phyloP scores from a whole-genome alignment of 2,888 invertebrate species.

The Sinodicranocentrus sp. region DNA sequence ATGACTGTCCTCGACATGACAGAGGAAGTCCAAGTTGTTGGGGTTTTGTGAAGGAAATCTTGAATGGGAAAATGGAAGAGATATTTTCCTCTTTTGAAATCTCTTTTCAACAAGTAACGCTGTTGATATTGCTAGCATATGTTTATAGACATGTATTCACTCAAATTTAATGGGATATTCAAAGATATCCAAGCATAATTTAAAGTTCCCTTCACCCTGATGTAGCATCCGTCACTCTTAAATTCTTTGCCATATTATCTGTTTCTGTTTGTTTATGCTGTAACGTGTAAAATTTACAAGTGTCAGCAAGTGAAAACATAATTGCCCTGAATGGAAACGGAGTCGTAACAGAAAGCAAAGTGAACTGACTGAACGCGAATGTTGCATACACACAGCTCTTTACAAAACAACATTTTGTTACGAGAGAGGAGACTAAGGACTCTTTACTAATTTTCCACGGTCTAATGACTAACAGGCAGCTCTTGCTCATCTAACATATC shows the following conservation, averaged over 20 bases:
- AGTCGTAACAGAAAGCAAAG: too few species aligned
- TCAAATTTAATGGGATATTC: slow-evolving; percentile 7
- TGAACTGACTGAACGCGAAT: too few species aligned
- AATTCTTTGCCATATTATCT: background rate
- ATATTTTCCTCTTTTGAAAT: background rate
- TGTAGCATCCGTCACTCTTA: too few species aligned
- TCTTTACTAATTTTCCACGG: slow-evolving; percentile 47
- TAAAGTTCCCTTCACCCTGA: too few species aligned
- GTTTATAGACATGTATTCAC: background rate
- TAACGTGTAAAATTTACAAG: background rate
- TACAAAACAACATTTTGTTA: too few species aligned
- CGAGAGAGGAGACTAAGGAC: too few species aligned
- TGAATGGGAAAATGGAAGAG: background rate
- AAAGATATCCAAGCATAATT: too few species aligned
- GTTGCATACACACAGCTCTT: too few species aligned
- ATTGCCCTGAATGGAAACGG: background rate
- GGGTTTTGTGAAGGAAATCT: background rate
- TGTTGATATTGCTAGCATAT: too few species aligned
- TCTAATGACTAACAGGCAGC: slow-evolving; percentile 30
- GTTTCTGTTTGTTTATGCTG: background rate
- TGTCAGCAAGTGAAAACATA: background rate
- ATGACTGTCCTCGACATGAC: background rate
- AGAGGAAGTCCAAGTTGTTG: background rate
- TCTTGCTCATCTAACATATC: slow-evolving; percentile 26
- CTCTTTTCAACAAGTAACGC: background rate